Base-by-base conservation (phyloP, 92 coral and sea anemone genomes). In the Heteractis magnifica region DNA sequence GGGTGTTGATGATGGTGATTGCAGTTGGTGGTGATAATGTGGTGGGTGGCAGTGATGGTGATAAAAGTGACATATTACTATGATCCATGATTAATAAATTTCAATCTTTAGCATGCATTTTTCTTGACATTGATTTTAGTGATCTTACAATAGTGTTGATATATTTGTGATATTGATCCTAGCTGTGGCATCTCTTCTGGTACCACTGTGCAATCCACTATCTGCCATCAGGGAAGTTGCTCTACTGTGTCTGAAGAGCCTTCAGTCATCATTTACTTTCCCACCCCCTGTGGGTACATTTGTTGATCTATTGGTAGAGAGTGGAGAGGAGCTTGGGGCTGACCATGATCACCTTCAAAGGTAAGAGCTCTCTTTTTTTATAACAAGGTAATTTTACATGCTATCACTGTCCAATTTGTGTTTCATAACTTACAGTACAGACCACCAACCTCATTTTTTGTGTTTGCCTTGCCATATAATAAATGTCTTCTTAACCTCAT, bases 171-270 rank as follows among this genome's bases (percentile, higher is more conserved):
- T 79, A 72, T 59, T 21, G 6, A 20, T 68, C 49, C 73, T 73
- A 92, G 98, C 90, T 71, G 82, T 95, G 10, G 90, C 92, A 50
- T 93, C 98, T 13, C 65, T 96, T n/a, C 74, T 96, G 83, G 95
- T 94, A 5, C 90, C 92, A 41, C 78, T 94, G 84, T 85, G 92
- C 59, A 94, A 93, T 83, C 97, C 92, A 56, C 65, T 96, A 15
- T 72, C 92, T 51, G 91, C 93, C 1, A 82, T 94, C 13, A 93
- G 99, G 77, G 87, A 89, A 70, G 82, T 86, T 6, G 97, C 90
- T 12, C 14, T 94, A 1, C 51, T 89, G 19, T 91, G 91, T 75
- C 74, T 94, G 4, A 91, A 87, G 85, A 87, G 49, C 41, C 82
- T 94, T 14, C 52, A 58, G 60, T 59, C 88, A 20, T 81, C 83